Evolutionary conservation across 2,888 invertebrate genomes (phyloP), one percentile per base, ranked within the genome.

Genomic region (Oithona nana): DNA sequence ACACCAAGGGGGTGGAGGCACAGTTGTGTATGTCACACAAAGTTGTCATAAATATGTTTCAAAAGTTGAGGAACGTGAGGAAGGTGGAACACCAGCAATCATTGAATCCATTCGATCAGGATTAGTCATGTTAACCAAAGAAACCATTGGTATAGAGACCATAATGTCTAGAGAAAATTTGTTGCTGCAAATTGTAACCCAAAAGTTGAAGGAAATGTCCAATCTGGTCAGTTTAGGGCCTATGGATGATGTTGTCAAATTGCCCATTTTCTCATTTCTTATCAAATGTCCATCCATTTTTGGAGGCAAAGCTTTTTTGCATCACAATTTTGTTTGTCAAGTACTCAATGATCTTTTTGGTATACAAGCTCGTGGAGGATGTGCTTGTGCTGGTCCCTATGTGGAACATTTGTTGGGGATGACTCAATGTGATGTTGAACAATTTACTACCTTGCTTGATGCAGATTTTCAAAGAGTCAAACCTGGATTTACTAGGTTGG

Each of bases 281-380:
- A 80, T 84, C 67, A 86, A 89, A 72, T 86, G 89, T 72, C 82
- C 83, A 0, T 68, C 84, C n/a, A 6, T 39, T 39, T n/a, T n/a
- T n/a, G 82, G 83, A 0, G 69, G 70, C 22, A 86, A 87, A 16
- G 69, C 84, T 16, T 89, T 86, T 71, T 79, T 90, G 1, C 92
- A 92, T 72, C 87, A 90, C 73, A 89, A 89, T 74, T 83, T 85
- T 77, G 82, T 92, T 11, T 84, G 84, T 67, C 84, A 86, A 8
- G 79, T 92, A 24, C 77, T 93, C 54, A 92, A 90, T 70, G 90
- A 93, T 70, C 81, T 93, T 29, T 92, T 89, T 71, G 92, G 92
- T 0, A 87, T 93, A 61, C 90, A 90, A 74, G 84, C 73, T 2
- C 67, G 67, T 11, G 83, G 85, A 0, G 86, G 86, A 0, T 80